Evolutionary conservation across 2,888 invertebrate genomes (phyloP).

Genomic region (Caenorhabditis afra): DNA sequence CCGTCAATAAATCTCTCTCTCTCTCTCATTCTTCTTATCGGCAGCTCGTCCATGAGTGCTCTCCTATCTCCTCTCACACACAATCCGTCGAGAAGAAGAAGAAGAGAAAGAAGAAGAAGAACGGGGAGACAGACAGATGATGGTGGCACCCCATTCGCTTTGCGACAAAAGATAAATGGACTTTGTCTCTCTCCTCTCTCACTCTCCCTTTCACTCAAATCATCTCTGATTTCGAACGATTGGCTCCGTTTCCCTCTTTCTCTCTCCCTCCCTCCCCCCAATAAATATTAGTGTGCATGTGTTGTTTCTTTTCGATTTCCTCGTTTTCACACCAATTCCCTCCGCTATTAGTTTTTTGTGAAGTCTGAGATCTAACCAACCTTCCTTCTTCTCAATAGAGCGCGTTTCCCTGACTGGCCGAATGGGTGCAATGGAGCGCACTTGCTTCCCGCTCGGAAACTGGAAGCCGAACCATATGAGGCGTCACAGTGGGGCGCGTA

Average conservation of each 20-base stretch:
- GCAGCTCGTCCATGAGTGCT: slow-evolving; percentile 41
- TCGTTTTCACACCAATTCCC: neutral
- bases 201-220: slow-evolving; percentile 11
- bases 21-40: slow-evolving; percentile 14
- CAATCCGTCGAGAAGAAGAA: no score
- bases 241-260: neutral
- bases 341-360: neutral
- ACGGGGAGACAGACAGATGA: slow-evolving; percentile 27
- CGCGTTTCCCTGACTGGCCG: no score
- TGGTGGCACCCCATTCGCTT: slow-evolving; percentile 51
- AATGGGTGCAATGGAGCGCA: no score
- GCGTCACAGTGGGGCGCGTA: neutral
- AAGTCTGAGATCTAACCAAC: no score
- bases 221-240: slow-evolving; percentile 54
- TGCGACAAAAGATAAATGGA: slow-evolving; percentile 59
- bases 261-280: slow-evolving; percentile 29
- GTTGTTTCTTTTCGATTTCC: neutral
- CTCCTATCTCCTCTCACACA: slow-evolving; percentile 31
- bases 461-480: slow-evolving; percentile 4
- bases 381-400: no score
- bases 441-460: no score
- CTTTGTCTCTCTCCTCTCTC: slow-evolving; percentile 37
- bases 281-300: slow-evolving; percentile 48
- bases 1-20: slow-evolving; percentile 26
- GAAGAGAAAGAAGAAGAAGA: no score